phyloP scores from a whole-genome alignment of 1,140 invertebrate species.

The Druon quercuslanigerum region DNA sequence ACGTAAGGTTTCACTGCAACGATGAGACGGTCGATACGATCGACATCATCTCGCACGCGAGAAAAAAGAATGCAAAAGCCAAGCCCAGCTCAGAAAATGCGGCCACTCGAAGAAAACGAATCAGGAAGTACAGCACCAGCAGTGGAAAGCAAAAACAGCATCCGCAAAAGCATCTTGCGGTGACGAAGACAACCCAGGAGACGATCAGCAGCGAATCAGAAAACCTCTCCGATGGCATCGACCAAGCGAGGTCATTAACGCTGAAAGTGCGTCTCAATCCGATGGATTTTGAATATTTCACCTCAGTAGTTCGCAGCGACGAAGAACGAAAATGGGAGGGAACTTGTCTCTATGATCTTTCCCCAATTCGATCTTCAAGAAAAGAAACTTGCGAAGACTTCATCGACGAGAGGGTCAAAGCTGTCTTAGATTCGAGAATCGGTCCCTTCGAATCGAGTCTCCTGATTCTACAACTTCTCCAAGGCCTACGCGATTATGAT shows the following conservation, averaged over 20 bases:
- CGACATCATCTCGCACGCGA: constrained; percentile 58
- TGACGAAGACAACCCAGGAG: constrained; percentile 41
- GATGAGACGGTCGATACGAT: constrained; percentile 67
- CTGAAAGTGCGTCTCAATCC: constrained; percentile 78
- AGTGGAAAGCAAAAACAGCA: constrained; percentile 29
- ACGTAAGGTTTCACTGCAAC: constrained; percentile 64
- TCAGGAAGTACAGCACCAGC: constrained; percentile 37
- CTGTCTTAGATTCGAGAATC: constrained; percentile 76
- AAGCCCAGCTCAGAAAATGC: constrained; percentile 37
- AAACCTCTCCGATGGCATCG: constrained; percentile 74
- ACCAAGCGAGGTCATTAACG: constrained; percentile 74
- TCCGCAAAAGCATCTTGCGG: constrained; percentile 34
- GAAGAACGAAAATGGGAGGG: constrained; percentile 70
- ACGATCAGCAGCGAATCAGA: constrained; percentile 75
- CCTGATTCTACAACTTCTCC: constrained; percentile 78
- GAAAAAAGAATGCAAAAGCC: constrained; percentile 44
- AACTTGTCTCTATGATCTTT: constrained; percentile 49
- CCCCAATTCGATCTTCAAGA: constrained; percentile 54
- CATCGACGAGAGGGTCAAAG: constrained; percentile 75
- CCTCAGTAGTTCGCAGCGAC: constrained; percentile 76
- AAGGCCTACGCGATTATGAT: constrained; percentile 77
- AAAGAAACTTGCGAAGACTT: constrained; percentile 75
- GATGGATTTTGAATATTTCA: constrained; percentile 82
- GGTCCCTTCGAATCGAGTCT: constrained; percentile 77
- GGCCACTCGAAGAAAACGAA: constrained; percentile 35